Evolutionary conservation across 2,797 vertebrate species (phyloP).

Genomic region (Thalassophryne amazonica): DNA sequence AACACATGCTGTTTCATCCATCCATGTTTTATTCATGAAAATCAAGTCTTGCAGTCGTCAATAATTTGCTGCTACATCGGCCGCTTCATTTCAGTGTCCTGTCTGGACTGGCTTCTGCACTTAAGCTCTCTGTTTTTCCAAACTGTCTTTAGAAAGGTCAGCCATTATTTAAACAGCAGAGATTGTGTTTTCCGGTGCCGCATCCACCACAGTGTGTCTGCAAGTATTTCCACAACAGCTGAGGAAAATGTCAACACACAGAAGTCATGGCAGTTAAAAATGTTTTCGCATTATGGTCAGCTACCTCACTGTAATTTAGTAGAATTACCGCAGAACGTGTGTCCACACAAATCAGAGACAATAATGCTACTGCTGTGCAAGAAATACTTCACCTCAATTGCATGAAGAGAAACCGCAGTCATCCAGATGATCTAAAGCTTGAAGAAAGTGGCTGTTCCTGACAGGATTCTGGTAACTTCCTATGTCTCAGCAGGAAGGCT

Average conservation of each 20-base stretch:
- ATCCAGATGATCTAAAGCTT: conserved; percentile 51
- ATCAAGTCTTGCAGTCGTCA: conserved; percentile 28
- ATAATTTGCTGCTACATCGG: conserved; percentile 47
- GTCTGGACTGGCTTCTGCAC: conserved; percentile 20
- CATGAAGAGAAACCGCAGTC: conserved; percentile 37
- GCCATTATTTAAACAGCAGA: conserved; percentile 58
- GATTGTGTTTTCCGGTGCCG: conserved; percentile 55
- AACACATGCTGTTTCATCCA: conserved; percentile 38
- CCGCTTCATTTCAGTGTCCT: conserved; percentile 33
- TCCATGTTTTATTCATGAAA: conserved; percentile 45
- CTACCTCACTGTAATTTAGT: conserved; percentile 13
- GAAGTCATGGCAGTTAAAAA: conserved; percentile 60
- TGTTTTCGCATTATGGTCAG: conserved; percentile 8
- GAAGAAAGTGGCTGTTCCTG: conserved; percentile 66
- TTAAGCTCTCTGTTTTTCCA: conserved; percentile 19
- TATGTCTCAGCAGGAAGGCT: conserved; percentile 76
- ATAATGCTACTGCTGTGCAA: conserved; percentile 5
- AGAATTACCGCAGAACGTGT: conserved; percentile 8
- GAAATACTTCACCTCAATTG: background rate
- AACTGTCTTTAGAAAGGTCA: conserved; percentile 69
- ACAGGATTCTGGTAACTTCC: conserved; percentile 76
- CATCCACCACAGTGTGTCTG: conserved; percentile 55
- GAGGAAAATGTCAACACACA: conserved; percentile 67
- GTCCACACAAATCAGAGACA: background rate
- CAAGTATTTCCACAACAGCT: conserved; percentile 65